Conservation (phyloP, 1,140 invertebrate species). For the Drosophila funebris region DNA sequence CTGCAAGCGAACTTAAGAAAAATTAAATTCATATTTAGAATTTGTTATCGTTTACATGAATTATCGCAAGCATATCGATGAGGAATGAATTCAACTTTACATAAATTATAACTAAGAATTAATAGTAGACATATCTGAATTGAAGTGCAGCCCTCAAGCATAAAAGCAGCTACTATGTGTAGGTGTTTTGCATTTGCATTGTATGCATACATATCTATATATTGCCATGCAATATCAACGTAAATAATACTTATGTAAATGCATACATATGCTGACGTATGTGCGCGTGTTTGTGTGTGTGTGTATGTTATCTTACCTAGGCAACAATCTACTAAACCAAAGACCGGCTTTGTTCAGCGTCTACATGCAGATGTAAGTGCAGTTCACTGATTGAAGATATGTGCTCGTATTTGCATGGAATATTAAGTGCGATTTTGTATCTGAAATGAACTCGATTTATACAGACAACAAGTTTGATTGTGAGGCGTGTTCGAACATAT, state of each 20-base stretch:
- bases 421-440: constrained; percentile 38
- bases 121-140: not conserved
- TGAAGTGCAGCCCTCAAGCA: constrained; percentile 14
- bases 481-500: constrained; percentile 4
- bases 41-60: constrained; percentile 2
- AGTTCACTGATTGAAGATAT: constrained; percentile 23
- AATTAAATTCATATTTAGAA: not conserved
- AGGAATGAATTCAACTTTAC: not conserved
- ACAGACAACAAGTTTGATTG: constrained; percentile 29
- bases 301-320: constrained; percentile 17
- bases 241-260: constrained; percentile 1
- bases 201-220: not conserved
- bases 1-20: constrained; percentile 7
- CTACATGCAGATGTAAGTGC: not conserved
- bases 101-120: not conserved
- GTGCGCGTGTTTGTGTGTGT: constrained; percentile 13
- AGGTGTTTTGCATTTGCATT: constrained; percentile 17
- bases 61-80: not conserved
- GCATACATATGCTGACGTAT: not conserved
- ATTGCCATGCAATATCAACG: constrained; percentile 10
- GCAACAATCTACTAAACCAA: constrained; percentile 22
- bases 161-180: constrained; percentile 7
- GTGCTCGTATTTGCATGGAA: constrained; percentile 31
- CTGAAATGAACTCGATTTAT: constrained; percentile 12
- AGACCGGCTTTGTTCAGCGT: constrained; percentile 30